These are phyloP conservation scores for Danionella dracula DNA, from an alignment of 2,797 vertebrate genomes.

Conservation along the genomic window DNA sequence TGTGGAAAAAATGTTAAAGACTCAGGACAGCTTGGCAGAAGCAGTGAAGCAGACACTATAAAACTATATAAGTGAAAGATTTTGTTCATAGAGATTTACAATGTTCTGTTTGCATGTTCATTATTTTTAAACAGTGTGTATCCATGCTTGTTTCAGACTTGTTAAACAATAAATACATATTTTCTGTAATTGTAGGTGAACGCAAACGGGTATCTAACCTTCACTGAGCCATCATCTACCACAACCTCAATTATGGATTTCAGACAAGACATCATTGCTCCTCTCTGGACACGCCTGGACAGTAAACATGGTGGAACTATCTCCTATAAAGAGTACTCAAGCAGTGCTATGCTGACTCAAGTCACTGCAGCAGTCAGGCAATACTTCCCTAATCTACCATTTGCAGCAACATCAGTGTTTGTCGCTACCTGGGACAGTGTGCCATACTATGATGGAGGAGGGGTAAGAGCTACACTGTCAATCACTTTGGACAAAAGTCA, in stretches of 20 bases:
- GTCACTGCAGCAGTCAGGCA: neutral
- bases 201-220: neutral
- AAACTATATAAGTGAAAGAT: too few relatives aligned
- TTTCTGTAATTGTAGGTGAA: neutral
- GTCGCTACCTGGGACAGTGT: conserved; percentile 17
- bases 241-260: neutral
- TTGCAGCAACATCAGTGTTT: conserved; percentile 15
- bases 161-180: neutral
- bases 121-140: too few relatives aligned
- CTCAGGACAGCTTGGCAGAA: too few relatives aligned
- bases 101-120: too few relatives aligned
- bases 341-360: neutral
- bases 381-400: neutral
- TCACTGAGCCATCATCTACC: neutral
- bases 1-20: too few relatives aligned
- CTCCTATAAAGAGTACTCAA: neutral
- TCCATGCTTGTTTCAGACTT: too few relatives aligned
- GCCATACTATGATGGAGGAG: neutral
- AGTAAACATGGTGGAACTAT: neutral
- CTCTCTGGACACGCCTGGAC: conserved; percentile 25
- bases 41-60: too few relatives aligned
- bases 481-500: neutral
- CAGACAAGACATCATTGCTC: conserved; percentile 23
- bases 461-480: neutral
- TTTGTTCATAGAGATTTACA: too few relatives aligned